Evolutionary conservation across 2,888 invertebrate genomes (phyloP), one percentile per base, ranked within the genome.

Genomic region (Callosobruchus maculatus): DNA sequence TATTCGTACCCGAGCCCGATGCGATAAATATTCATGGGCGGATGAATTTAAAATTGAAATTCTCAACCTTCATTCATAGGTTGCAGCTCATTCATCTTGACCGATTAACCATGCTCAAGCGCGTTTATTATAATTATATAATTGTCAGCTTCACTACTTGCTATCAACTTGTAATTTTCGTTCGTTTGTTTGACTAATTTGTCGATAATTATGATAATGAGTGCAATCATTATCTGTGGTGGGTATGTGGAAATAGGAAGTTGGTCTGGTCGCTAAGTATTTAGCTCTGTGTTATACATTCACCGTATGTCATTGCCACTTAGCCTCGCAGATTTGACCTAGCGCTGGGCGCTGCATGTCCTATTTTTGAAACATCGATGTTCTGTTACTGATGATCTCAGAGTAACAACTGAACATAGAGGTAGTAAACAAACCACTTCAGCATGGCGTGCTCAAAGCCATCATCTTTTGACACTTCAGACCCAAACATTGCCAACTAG

Each of bases 11-110:
- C 74, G 49, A 72, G 70, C 72, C 66, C 21, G 72, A 72, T 72
- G 74, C 71, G 72, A 74, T 74, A 74, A 74, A 74, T 74, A 74
- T 74, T 74, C 74, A 74, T 74, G 72, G 26, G 26, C 67, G 71
- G 74, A 73, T 72, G 74, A 74, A 74, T 74, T 74, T 74, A 74
- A 74, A 74, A 74, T 74, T 74, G 74, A 71, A 74, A 74, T 74
- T 74, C 74, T 69, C 74, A 71, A 72, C 74, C 72, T 74, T 72
- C 74, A 74, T 74, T 74, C 74, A 74, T 74, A 70, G 20, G 72
- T 70, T 67, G 49, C 49, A 49, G 66, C 74, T 74, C 74, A 74
- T 74, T 74, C 74, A 74, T 74, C 74, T 70, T 70, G 72, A 22
- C 74, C 70, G 74, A 74, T 74, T 74, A 72, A 74, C 69, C 72